These are phyloP conservation scores for Frieseomelitta varia DNA, from an alignment of 1,140 invertebrate species.

Conservation along the genomic window DNA sequence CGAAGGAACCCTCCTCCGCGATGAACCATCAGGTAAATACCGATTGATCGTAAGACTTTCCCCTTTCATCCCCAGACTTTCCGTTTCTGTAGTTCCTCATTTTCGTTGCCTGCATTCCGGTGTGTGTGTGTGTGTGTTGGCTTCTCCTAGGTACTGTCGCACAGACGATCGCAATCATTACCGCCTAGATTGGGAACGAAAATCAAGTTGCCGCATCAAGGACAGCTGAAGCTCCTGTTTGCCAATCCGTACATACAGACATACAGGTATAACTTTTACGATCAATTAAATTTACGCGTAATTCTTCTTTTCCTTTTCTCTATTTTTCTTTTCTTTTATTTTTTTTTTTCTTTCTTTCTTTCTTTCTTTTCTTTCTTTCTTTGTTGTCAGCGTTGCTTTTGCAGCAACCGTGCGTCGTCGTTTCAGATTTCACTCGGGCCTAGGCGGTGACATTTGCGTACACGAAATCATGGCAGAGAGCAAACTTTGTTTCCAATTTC, in stretches of 20 bases:
- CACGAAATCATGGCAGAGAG: conserved; percentile 97
- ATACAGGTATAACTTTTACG: conserved; percentile 84
- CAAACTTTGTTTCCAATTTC: conserved; percentile 92
- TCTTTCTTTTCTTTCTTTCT: too few species aligned
- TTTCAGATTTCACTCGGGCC: conserved; percentile 90
- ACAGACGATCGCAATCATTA: conserved; percentile 92
- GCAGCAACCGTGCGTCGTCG: neutral
- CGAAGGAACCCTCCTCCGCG: conserved; percentile 79
- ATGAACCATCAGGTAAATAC: conserved; percentile 67
- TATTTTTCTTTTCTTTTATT: too few species aligned
- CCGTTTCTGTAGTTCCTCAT: neutral
- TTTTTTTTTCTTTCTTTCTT: neutral
- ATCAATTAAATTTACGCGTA: too few species aligned
- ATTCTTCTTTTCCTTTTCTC: neutral
- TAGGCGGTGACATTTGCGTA: conserved; percentile 94
- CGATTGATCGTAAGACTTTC: neutral
- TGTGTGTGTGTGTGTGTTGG: neutral
- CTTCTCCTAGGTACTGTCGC: conserved; percentile 83
- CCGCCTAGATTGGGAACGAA: conserved; percentile 91
- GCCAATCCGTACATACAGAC: conserved; percentile 90
- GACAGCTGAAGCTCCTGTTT: conserved; percentile 88
- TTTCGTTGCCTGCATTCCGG: neutral
- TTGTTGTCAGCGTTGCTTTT: too few species aligned
- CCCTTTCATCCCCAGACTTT: neutral
- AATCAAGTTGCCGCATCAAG: conserved; percentile 90